Conservation (phyloP, 2,888 invertebrate genomes). For the Xylota sylvarum region DNA sequence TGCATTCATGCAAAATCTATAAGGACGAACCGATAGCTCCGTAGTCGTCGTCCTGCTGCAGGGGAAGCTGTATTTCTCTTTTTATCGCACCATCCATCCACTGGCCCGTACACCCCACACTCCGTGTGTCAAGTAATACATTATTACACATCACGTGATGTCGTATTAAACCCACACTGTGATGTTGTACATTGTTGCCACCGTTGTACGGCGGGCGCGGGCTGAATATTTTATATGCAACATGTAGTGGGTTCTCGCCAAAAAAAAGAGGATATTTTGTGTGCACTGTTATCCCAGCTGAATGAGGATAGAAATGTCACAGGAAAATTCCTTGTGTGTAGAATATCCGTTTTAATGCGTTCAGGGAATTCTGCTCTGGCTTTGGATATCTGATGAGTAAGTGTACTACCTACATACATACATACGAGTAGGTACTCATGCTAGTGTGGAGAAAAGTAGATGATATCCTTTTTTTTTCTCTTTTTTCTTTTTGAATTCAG, state of each 20-base stretch:
- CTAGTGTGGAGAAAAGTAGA: not conserved
- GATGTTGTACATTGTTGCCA: slow-evolving; percentile 67
- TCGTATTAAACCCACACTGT: slow-evolving; percentile 67
- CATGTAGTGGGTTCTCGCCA: slow-evolving; percentile 70
- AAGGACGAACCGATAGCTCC: slow-evolving; percentile 67
- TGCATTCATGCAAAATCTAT: slow-evolving; percentile 70
- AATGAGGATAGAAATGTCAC: slow-evolving; percentile 61
- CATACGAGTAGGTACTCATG: no score
- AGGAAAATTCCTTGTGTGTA: slow-evolving; percentile 68
- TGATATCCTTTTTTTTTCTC: slow-evolving; percentile 5
- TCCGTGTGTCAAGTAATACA: slow-evolving; percentile 70
- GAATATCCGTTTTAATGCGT: slow-evolving; percentile 72
- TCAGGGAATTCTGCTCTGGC: slow-evolving; percentile 36
- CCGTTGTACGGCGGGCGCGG: slow-evolving; percentile 60
- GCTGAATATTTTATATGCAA: slow-evolving; percentile 71
- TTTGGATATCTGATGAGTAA: slow-evolving; percentile 18
- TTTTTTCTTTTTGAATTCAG: slow-evolving; percentile 1
- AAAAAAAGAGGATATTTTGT: slow-evolving; percentile 72
- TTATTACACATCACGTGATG: slow-evolving; percentile 74
- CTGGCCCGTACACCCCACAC: slow-evolving; percentile 23
- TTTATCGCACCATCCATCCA: slow-evolving; percentile 70
- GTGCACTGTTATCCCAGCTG: slow-evolving; percentile 50
- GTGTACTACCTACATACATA: no score
- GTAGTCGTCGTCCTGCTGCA: not conserved
- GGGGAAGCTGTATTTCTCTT: slow-evolving; percentile 69